Evolutionary conservation across 1,140 invertebrate species (phyloP), one percentile per base, ranked within the genome.

Genomic region (Pseudomyrmex concolor): DNA sequence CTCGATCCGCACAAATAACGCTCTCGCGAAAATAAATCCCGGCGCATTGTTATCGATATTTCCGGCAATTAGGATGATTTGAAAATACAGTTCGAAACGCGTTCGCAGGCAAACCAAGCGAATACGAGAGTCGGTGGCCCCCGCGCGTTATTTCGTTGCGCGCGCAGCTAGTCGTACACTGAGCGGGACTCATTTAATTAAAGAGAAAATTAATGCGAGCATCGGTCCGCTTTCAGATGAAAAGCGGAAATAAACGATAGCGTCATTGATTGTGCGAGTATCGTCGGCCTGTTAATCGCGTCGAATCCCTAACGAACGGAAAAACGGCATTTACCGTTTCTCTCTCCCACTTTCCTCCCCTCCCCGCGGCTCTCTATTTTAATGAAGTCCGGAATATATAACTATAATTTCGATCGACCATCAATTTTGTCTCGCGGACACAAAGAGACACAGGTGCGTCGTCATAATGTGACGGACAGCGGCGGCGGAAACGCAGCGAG

Each of bases 181-280:
- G 45, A 15, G 54, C 55, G 8, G 59, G 77, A 83, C 86, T 87
- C 77, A 83, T 88, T 88, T 88, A 80, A 88, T 89, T 88, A 80
- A 74, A 88, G 73, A 76, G 73, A 60, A 64, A 71, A 88, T 88
- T 85, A 83, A 85, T 76, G 86, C 62, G 83, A 86, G 76, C 34
- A 34, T 34, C 34, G 34, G 55, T 81, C 43, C 13, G 64, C 22
- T 62, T 57, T 17, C n/a, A 45, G 19, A 55, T 55, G 73, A 84
- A 82, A 80, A 70, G 76, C 84, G 74, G 64, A 86, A 86, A 89
- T 89, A 84, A 89, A 88, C 85, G 71, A 76, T 84, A 88, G 70
- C 54, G 83, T 86, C 81, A 72, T 76, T 89, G 71, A 84, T 84
- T 81, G 83, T 60, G 70, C 54, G 87, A 50, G 76, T 63, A 85